Base-by-base conservation (phyloP, 2,113 vertebrate genomes). In the Saimiri boliviensis region DNA sequence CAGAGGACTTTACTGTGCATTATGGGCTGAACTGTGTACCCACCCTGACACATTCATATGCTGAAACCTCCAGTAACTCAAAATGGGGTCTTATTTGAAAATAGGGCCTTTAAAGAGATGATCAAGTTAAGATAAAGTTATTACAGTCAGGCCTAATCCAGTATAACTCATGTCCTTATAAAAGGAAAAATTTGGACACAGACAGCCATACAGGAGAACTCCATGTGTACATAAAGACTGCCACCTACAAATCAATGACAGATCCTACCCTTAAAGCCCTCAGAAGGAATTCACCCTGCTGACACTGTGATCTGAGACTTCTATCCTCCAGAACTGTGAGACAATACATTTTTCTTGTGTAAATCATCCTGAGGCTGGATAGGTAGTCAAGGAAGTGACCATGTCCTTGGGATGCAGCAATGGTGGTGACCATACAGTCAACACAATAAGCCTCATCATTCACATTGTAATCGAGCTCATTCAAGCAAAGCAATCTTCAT, bases 121-220 rank as follows among this genome's bases (percentile, higher is more conserved):
- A 32, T 66, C 40, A 35, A 7, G 23, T 23, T 58, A 17, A 80
- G 3, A 5, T 37, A 71, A 47, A 25, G 32, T 85, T 27, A 16
- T 45, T 47, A 37, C 2, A 6, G 45, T 23, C 6, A 84, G 35
- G 8, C 16, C 74, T 21, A 2, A 35, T 21, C 8, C 56, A 21
- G 0, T 5, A 16, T 20, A 6, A 8, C 0, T 0, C 54, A 6
- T 8, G 49, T n/a, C 7, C 25, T 68, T 42, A 14, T 81, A 35
- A 21, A 81, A 81, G 40, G 81, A 47, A 25, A 40, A 25, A 58
- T 32, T 4, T 58, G 79, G 30, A 23, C 54, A 63, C 60, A 37
- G 71, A 5, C 5, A 84, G 47, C 32, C 45, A 20, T 11, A 40
- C 1, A 2, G 63, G 47, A 74, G 63, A n/a, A 10, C 9, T 66